Base-by-base conservation (phyloP, 2,113 vertebrate genomes). In the Scomber scombrus region DNA sequence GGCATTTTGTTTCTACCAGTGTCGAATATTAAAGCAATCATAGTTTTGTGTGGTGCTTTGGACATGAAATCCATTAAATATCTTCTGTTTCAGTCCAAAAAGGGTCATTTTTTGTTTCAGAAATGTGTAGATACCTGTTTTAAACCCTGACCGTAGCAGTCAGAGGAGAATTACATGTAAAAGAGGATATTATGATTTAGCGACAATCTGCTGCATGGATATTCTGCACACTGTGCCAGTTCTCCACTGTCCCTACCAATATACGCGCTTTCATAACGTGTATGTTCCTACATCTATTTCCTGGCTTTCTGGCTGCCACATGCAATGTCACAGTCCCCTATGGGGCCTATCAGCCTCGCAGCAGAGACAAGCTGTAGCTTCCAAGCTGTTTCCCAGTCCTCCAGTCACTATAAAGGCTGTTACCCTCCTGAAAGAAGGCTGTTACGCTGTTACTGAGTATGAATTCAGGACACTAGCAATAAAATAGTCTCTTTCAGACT, bases 301-400 rank as follows among this genome's bases (percentile, higher is more conserved):
- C 67, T 31, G n/a, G 26, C 29, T 72, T 46, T 51, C 12, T 31
- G 34, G 34, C 26, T 65, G 52, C 26, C 45, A 65, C 54, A 73
- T 54, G 60, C 47, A 58, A 40, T 18, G 14, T 40, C 29, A 15
- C 64, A 4, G n/a, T 58, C 56, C 26, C 40, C 55, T 72, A 11
- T 81, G 18, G 62, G 49, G 45, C 23, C 43, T 29, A 55, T 80
- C 62, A 70, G 34, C 65, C 79, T 52, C 46, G 55, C 50, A 50
- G 11, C 31, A 19, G 73, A 81, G 70, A 18, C 40, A 55, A 66
- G 75, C 84, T 84, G 45, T 51, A 52, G 61, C 29, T 45, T 34
- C 54, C 58, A 76, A 77, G 55, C 81, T 76, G 70, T 64, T 82
- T 47, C 18, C 21, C 49, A 13, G 26, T 52, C 29, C 71, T 71